These are phyloP conservation scores for Chaetodon auriga DNA, from an alignment of 2,113 vertebrate species.

Conservation along the genomic window DNA sequence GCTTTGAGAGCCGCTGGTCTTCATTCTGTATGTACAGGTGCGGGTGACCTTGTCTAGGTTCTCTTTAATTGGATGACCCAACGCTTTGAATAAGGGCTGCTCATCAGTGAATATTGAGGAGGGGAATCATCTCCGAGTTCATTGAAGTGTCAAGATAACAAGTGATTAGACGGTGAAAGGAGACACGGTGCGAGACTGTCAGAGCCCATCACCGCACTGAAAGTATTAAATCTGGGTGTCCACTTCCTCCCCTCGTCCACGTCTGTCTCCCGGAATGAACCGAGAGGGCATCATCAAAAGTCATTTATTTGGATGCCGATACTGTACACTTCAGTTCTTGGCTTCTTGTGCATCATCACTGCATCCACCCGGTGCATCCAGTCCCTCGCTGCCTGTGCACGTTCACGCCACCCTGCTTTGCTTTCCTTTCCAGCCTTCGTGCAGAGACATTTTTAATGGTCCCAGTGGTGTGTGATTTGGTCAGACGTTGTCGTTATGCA, in stretches of 20 bases:
- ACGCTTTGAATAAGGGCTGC: constrained; percentile 63
- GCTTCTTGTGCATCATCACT: constrained; percentile 25
- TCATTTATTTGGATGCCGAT: constrained; percentile 4
- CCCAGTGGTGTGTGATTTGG: constrained; percentile 54
- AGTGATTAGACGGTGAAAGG: constrained; percentile 65
- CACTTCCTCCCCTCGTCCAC: background rate
- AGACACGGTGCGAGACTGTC: constrained; percentile 44
- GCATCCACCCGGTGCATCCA: background rate
- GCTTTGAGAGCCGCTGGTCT: constrained; percentile 60
- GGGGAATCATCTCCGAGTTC: constrained; percentile 66
- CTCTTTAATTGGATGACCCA: constrained; percentile 76
- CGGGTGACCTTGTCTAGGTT: constrained; percentile 73
- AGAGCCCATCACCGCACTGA: constrained; percentile 20
- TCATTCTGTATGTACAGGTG: constrained; percentile 75
- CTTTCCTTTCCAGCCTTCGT: constrained; percentile 43
- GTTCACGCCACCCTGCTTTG: constrained; percentile 45
- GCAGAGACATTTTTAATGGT: constrained; percentile 50
- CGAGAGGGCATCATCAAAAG: background rate
- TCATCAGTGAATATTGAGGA: constrained; percentile 64
- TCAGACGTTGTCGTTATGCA: constrained; percentile 55
- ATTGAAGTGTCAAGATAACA: constrained; percentile 68
- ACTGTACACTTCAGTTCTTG: constrained; percentile 24
- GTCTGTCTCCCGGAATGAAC: constrained; percentile 30
- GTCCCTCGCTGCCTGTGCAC: constrained; percentile 25
- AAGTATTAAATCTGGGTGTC: constrained; percentile 20